Conservation (phyloP, 2,113 vertebrate species). For the Malurus cyaneus region DNA sequence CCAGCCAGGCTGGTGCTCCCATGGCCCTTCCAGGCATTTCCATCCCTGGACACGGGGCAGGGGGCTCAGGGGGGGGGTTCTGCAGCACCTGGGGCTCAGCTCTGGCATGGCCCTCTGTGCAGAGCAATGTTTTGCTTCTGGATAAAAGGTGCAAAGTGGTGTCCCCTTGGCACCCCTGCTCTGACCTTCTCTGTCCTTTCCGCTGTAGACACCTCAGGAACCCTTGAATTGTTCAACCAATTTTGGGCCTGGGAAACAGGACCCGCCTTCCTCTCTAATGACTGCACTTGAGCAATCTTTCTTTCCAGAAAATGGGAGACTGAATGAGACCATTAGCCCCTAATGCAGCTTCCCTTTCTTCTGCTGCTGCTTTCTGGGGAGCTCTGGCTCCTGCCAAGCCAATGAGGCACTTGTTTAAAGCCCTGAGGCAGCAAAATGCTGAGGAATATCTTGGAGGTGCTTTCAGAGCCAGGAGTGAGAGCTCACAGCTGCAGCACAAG, state of each 20-base stretch:
- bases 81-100: neutral
- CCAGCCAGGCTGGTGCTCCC: neutral
- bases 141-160: neutral
- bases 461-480: neutral
- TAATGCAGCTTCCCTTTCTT: neutral
- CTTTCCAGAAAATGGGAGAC: neutral
- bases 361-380: neutral
- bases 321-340: neutral
- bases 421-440: conserved; percentile 13
- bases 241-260: neutral
- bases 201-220: neutral
- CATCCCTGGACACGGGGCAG: neutral
- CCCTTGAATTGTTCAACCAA: neutral
- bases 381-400: neutral
- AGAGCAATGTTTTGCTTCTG: neutral
- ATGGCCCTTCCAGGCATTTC: neutral
- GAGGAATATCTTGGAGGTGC: neutral
- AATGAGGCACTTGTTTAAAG: neutral
- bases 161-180: neutral
- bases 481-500: neutral
- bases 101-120: neutral
- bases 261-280: neutral
- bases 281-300: neutral
- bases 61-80: neutral
- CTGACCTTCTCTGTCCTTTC: neutral